Conservation (phyloP, 2,888 invertebrate genomes). For the Lordiphosa fenestrarum region DNA sequence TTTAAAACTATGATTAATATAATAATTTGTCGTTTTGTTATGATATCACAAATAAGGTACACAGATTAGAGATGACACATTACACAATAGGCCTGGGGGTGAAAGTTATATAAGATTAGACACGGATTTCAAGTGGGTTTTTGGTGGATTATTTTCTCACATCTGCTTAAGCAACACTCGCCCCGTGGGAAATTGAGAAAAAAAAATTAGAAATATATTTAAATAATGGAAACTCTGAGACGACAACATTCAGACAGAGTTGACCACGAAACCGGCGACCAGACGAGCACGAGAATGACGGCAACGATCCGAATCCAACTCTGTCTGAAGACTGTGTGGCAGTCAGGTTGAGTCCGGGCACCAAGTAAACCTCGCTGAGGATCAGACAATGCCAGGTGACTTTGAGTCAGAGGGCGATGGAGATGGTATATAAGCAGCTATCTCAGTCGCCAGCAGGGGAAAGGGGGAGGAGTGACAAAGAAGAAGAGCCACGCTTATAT, state of each 20-base stretch:
- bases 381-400: slow-evolving; percentile 52
- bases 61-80: slow-evolving; percentile 56
- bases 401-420: slow-evolving; percentile 40
- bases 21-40: slow-evolving; percentile 47
- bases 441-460: slow-evolving; percentile 36
- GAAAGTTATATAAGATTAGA: slow-evolving; percentile 17
- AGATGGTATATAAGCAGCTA: slow-evolving; percentile 53
- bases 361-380: slow-evolving; percentile 49
- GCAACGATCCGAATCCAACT: slow-evolving; percentile 76
- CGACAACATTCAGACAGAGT: slow-evolving; percentile 80
- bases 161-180: slow-evolving; percentile 57
- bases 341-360: slow-evolving; percentile 23
- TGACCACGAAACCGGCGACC: slow-evolving; percentile 61
- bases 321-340: slow-evolving; percentile 79
- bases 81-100: slow-evolving; percentile 54
- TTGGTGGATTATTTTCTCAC: slow-evolving; percentile 29
- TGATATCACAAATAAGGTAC: slow-evolving; percentile 76
- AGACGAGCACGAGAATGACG: slow-evolving; percentile 31
- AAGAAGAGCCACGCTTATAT: slow-evolving; percentile 32
- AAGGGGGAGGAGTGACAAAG: slow-evolving; percentile 14
- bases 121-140: slow-evolving; percentile 4
- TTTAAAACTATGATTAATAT: slow-evolving; percentile 24
- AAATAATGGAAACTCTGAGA: slow-evolving; percentile 36
- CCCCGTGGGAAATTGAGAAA: slow-evolving; percentile 26
- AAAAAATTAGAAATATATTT: slow-evolving; percentile 11